Evolutionary conservation across 2,113 vertebrate genomes (phyloP), one percentile per base, ranked within the genome.

Genomic region (Pluvianellus socialis): DNA sequence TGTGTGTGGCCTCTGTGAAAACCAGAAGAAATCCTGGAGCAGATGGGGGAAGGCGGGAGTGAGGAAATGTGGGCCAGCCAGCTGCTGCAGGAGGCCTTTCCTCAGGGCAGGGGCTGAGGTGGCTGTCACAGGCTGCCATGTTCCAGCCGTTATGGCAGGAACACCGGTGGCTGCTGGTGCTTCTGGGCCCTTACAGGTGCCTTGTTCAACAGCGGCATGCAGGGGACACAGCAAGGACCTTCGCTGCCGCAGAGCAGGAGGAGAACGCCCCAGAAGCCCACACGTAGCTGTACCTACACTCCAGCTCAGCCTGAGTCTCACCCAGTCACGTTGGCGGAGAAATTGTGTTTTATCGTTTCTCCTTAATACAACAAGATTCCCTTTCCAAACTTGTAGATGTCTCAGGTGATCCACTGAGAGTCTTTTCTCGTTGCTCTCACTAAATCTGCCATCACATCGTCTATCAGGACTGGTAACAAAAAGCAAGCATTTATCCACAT

Each of bases 241-340:
- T n/a, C 26, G 8, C 44, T 33, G 15, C 15, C 16, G 10, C 67
- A 35, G 27, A 76, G 32, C 32, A 67, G 9, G 12, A 21, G 1
- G 14, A 70, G 14, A 18, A 17, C 1, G 1, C 6, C 9, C 7
- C 28, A 4, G 10, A 3, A 4, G 4, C 11, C 3, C 9, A 26
- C 18, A 27, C 0, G 4, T 2, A 23, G 20, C 35, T 24, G 12
- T 58, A 42, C 0, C 0, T 0, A 0, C 4, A 4, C 21, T 62
- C 52, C 10, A 6, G 42, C 53, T 55, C 73, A 65, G 59, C 3
- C 21, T 52, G 40, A 45, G n/a, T 50, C 44, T n/a, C 38, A 47
- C 0, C 2, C 0, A 2, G n/a, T 8, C 28, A 18, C 6, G 7
- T 1, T 63, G 44, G 28, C 10, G 17, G 38, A 83, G 19, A 53